Evolutionary conservation across 2,888 invertebrate species (phyloP), one percentile per base, ranked within the genome.

Genomic region (Hofmannophila pseudospretella): DNA sequence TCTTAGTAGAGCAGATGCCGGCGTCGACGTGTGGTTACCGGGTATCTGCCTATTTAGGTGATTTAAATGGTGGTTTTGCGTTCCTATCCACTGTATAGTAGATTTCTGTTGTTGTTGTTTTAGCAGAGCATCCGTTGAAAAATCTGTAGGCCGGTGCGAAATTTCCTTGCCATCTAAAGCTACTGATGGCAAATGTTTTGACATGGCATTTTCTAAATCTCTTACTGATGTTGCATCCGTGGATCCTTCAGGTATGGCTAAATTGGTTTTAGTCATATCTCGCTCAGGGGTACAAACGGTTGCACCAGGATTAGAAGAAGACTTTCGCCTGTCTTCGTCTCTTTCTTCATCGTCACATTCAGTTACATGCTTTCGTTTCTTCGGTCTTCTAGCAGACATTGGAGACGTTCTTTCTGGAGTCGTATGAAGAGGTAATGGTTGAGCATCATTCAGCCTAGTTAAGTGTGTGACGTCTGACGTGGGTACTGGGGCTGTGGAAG

Each of bases 131-230:
- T 95, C 96, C 0, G 95, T 93, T 51, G 96, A 96, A 66, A 96
- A 96, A 65, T 96, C 96, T 0, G 96, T 96, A 1, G 93, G 93
- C 55, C 93, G 90, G 58, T 93, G 91, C 0, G 89, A 78, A 33
- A 89, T 79, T 59, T 88, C 84, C 39, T 88, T 85, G 0, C 81
- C 84, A 36, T 88, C 88, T 49, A 90, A 75, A 30, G 89, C 85
- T 2, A 68, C 68, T 2, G 74, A 70, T 0, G 95, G 95, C 39
- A 98, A 84, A 82, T 97, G 97, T 66, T 97, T 97, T 11, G 97
- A 97, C 97, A 98, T 98, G 30, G 96, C 97, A 64, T 97, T 96
- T 74, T 98, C 97, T 52, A 98, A 86, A 60, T 97, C 97, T 75
- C 96, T 96, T 0, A 96, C 96, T 1, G 96, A 94, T 0, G 90